Percentiles rank a stretch among this genome's conserved stretches.
Conservation (phyloP, 2,797 vertebrate genomes). For the Eidolon dupreanum region DNA sequence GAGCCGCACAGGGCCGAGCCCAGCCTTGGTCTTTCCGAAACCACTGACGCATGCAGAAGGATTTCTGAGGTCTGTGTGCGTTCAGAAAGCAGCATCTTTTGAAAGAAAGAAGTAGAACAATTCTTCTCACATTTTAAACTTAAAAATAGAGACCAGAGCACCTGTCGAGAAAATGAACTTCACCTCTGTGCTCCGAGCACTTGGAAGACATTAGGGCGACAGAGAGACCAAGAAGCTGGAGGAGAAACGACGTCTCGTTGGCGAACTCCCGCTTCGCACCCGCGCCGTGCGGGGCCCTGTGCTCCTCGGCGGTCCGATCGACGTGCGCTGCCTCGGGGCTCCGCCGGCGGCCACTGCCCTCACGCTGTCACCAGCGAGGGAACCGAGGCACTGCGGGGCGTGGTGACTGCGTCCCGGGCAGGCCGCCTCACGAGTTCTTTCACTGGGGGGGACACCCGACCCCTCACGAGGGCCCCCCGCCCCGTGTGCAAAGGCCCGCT, state of each 20-base stretch:
- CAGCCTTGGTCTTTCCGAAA: background rate
- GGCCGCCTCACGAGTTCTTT: background rate
- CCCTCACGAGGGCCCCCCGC: background rate
- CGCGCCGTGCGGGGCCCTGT: background rate
- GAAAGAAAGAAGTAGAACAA: background rate
- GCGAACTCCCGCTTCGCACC: background rate
- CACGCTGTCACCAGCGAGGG: background rate
- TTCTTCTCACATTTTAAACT: background rate
- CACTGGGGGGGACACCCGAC: rapidly evolving
- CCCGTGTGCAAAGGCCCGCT: too few species aligned
- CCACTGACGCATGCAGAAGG: background rate
- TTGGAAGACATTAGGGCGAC: background rate
- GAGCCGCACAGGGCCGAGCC: rapidly evolving
- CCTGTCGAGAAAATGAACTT: background rate
- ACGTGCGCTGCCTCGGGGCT: background rate
- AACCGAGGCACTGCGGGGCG: background rate
- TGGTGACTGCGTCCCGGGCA: too few species aligned
- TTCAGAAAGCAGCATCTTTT: background rate
- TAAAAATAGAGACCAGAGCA: background rate
- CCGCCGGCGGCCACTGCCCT: background rate
- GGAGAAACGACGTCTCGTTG: background rate
- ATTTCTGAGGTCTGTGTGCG: background rate
- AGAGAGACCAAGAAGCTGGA: background rate
- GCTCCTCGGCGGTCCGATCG: background rate
- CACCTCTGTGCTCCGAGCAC: background rate